phyloP scores from a whole-genome alignment of 2,797 vertebrate species.

The Myotis planiceps region DNA sequence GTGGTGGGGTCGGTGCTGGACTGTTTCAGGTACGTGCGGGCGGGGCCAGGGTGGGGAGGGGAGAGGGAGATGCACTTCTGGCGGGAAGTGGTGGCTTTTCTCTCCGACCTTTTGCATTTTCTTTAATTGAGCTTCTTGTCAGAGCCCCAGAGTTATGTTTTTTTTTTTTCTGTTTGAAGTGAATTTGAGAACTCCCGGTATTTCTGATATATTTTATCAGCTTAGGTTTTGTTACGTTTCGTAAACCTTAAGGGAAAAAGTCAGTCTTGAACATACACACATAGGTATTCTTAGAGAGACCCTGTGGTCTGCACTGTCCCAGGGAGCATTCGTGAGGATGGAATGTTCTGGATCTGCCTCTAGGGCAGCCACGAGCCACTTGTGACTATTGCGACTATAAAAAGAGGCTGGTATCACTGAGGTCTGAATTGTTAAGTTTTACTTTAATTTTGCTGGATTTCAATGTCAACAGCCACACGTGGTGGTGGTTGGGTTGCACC shows the following conservation, averaged over 20 bases:
- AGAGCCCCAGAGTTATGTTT: not conserved
- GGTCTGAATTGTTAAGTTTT: not conserved
- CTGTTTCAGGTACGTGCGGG: slow-evolving; percentile 92
- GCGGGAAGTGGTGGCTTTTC: not conserved
- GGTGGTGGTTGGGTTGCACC: too few relatives aligned
- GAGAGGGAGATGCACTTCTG: rapidly evolving
- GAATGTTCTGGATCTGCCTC: not conserved
- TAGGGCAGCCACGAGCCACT: not conserved
- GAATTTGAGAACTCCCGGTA: not conserved
- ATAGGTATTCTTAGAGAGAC: not conserved
- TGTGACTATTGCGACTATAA: not conserved
- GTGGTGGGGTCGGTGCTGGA: slow-evolving; percentile 97
- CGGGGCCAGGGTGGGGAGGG: rapidly evolving
- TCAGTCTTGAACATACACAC: not conserved
- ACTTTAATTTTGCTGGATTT: not conserved
- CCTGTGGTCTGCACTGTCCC: rapidly evolving
- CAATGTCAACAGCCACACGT: not conserved
- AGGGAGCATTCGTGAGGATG: not conserved
- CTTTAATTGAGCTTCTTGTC: not conserved
- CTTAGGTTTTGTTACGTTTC: not conserved
- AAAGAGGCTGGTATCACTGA: not conserved
- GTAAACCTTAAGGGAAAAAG: not conserved
- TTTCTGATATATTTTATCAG: not conserved
- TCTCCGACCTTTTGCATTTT: rapidly evolving
- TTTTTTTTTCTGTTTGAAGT: not conserved